phyloP scores from a whole-genome alignment of 2,888 invertebrate genomes.

The Dilophus febrilis region DNA sequence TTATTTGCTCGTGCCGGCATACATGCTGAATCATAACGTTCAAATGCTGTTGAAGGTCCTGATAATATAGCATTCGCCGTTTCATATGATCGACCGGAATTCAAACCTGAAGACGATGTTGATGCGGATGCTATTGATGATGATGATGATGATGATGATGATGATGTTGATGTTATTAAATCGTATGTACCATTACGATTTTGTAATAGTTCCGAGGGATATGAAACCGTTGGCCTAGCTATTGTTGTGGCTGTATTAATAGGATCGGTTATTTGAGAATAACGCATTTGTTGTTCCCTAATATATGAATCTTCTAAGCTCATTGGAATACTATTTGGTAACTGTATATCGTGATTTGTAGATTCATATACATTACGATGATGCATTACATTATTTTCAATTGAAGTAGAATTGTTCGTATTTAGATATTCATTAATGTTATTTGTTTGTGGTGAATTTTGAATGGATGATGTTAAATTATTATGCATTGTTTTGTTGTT shows the following conservation, averaged over 20 bases:
- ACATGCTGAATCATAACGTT: conserved; percentile 42
- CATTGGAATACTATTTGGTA: conserved; percentile 6
- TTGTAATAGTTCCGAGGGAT: conserved; percentile 34
- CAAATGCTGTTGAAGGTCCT: conserved; percentile 41
- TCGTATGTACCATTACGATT: conserved; percentile 30
- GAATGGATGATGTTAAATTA: too few relatives aligned
- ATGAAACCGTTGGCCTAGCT: conserved; percentile 39
- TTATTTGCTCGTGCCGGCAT: conserved; percentile 33
- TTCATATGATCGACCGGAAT: conserved; percentile 39
- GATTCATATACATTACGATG: conserved; percentile 9
- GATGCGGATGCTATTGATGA: conserved; percentile 25
- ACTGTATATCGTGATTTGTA: conserved; percentile 3
- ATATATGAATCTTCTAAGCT: conserved; percentile 15
- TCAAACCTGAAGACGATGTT: conserved; percentile 20
- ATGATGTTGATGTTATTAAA: conserved; percentile 28
- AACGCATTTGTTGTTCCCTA: conserved; percentile 20
- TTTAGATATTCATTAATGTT: too few relatives aligned
- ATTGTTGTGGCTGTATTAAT: conserved; percentile 24
- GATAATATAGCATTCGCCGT: conserved; percentile 17
- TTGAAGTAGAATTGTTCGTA: conserved; percentile 19
- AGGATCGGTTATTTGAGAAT: conserved; percentile 44
- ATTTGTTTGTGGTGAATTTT: too few relatives aligned
- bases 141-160: conserved; percentile 28
- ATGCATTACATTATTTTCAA: conserved; percentile 13
- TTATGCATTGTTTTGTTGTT: too few relatives aligned